Conservation (phyloP, 2,113 vertebrate species). For the Oncorhynchus clarkii region DNA sequence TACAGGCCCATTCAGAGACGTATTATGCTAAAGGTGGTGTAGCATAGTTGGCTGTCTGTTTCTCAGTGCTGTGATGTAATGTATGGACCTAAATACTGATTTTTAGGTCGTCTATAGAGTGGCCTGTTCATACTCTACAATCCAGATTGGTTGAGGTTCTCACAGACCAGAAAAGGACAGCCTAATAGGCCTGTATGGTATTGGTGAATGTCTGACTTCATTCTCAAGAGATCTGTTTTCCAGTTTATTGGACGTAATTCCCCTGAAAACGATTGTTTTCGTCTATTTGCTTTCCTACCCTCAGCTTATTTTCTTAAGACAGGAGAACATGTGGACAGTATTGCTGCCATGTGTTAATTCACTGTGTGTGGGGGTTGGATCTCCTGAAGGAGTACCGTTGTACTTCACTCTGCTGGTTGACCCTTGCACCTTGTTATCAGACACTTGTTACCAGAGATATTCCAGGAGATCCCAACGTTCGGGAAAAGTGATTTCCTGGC, state of each 20-base stretch:
- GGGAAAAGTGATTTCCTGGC: neutral
- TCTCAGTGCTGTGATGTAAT: no score
- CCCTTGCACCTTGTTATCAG: constrained; percentile 1
- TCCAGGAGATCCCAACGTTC: neutral
- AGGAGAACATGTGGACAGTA: constrained; percentile 2
- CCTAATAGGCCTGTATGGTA: neutral
- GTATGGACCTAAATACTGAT: no score
- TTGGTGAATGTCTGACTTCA: neutral
- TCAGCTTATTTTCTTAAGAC: constrained; percentile 1
- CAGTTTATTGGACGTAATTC: constrained; percentile 3
- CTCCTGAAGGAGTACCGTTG: neutral
- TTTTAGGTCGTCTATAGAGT: no score
- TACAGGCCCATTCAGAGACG: neutral
- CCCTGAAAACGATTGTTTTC: constrained; percentile 1
- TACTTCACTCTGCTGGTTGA: neutral
- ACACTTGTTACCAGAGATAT: neutral
- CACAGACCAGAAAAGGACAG: neutral
- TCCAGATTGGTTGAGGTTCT: neutral
- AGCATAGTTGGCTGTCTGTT: no score
- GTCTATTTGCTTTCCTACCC: neutral
- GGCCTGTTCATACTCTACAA: no score
- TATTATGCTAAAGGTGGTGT: no score
- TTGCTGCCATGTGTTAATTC: constrained; percentile 17
- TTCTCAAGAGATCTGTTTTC: neutral
- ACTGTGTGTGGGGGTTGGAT: neutral